Evolutionary conservation across 1,140 invertebrate genomes (phyloP).

Genomic region (Cydia fagiglandana): DNA sequence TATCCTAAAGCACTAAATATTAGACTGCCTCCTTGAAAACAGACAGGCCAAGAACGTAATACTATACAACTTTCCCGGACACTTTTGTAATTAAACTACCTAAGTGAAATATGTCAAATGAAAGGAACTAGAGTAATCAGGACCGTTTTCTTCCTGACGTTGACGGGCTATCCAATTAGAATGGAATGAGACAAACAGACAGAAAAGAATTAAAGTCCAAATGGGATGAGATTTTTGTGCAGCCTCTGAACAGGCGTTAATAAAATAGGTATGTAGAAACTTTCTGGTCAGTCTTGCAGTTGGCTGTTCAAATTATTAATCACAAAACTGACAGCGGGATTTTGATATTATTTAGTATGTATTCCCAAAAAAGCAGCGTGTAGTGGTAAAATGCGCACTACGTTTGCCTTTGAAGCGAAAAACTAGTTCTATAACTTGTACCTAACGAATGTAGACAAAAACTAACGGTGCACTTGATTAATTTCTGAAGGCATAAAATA

Average conservation of each 20-base stretch:
- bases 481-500: too few relatives aligned
- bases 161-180: not conserved
- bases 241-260: not conserved
- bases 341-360: too few relatives aligned
- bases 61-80: not conserved
- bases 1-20: too few relatives aligned
- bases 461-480: not conserved
- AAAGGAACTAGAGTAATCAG: constrained; percentile 1
- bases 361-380: not conserved
- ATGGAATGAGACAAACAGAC: not conserved
- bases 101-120: not conserved
- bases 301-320: too few relatives aligned
- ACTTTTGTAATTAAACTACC: constrained; percentile 1
- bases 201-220: not conserved
- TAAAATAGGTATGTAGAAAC: not conserved
- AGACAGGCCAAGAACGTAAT: not conserved
- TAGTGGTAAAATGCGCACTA: not conserved
- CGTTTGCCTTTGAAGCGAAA: not conserved
- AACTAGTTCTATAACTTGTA: not conserved
- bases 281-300: too few relatives aligned
- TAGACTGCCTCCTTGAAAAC: too few relatives aligned
- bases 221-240: not conserved
- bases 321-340: too few relatives aligned
- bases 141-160: not conserved
- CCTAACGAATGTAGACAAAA: constrained; percentile 4